Evolutionary conservation across 1,140 invertebrate genomes (phyloP).

Genomic region (Ceratina japonica): DNA sequence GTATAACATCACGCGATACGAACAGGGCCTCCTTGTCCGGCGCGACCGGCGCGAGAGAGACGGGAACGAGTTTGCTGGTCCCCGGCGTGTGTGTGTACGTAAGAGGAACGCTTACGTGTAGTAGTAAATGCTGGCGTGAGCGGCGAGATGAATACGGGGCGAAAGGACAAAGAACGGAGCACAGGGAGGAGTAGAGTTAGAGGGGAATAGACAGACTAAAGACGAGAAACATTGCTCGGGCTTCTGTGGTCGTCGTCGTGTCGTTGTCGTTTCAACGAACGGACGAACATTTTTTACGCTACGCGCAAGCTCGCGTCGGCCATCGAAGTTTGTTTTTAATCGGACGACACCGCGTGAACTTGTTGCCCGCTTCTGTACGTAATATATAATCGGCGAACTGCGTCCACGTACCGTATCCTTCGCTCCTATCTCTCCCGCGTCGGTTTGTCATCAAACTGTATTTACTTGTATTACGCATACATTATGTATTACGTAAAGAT

Average conservation of each 20-base stretch:
- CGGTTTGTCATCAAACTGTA: no score
- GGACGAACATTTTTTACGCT: neutral
- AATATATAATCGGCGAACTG: constrained; percentile 12
- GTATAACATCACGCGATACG: constrained; percentile 52
- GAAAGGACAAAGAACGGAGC: constrained; percentile 12
- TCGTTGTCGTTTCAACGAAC: neutral
- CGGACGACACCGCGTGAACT: constrained; percentile 37
- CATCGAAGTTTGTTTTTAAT: constrained; percentile 45
- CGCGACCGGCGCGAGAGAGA: neutral
- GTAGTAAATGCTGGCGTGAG: no score
- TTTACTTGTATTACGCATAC: constrained; percentile 23
- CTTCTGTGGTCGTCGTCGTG: neutral
- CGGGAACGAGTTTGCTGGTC: neutral
- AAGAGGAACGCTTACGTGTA: neutral
- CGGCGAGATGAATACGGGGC: neutral
- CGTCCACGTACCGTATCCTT: no score
- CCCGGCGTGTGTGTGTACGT: no score
- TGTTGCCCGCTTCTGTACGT: constrained; percentile 20
- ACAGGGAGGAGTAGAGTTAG: neutral
- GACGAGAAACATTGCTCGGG: neutral
- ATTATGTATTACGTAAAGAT: constrained; percentile 32
- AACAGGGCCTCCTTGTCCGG: neutral
- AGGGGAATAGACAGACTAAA: no score
- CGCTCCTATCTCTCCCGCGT: no score
- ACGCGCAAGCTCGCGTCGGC: constrained; percentile 16